Conservation (phyloP, 1,140 invertebrate species). For the Ericerus pela region DNA sequence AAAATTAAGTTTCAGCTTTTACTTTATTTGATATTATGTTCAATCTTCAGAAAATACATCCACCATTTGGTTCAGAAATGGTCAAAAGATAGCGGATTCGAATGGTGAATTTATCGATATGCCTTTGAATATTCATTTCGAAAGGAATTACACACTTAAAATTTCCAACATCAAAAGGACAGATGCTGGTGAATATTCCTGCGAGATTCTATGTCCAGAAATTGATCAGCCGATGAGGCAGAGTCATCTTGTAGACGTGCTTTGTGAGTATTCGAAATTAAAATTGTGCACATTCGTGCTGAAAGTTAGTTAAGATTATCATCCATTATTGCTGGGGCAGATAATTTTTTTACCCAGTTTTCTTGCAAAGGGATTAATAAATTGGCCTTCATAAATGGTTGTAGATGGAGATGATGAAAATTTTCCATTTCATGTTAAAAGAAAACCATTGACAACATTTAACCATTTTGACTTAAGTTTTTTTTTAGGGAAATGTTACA, state of each 20-base stretch:
- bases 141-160: conserved; percentile 53
- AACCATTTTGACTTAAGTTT: no score
- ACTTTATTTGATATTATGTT: conserved; percentile 12
- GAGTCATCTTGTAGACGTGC: conserved; percentile 55
- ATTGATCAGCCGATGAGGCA: conserved; percentile 45
- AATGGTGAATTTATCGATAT: conserved; percentile 32
- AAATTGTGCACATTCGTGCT: no score
- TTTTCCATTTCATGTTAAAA: no score
- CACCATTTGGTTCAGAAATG: conserved; percentile 44
- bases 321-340: no score
- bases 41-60: conserved; percentile 26
- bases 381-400: no score
- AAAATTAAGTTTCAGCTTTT: neutral
- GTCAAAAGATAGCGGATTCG: conserved; percentile 44
- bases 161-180: conserved; percentile 40
- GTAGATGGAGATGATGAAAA: no score
- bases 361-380: no score
- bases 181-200: conserved; percentile 58
- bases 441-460: no score
- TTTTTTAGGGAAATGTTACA: no score
- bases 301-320: no score
- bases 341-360: no score
- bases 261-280: conserved; percentile 40
- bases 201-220: conserved; percentile 42
- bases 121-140: conserved; percentile 41